These are phyloP conservation scores for Ceyx erithaca DNA, from an alignment of 2,797 vertebrate genomes.

Conservation along the genomic window DNA sequence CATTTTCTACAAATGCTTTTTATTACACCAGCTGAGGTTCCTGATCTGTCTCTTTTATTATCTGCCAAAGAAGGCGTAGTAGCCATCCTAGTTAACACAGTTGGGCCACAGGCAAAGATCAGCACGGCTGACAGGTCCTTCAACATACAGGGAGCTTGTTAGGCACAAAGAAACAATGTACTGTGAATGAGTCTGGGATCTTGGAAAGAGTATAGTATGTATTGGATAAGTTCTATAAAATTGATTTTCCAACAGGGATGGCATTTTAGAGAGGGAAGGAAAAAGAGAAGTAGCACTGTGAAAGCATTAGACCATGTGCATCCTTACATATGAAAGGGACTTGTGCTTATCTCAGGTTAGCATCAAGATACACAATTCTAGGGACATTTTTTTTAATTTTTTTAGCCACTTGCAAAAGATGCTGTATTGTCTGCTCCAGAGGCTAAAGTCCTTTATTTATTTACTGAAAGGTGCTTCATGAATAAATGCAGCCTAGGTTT, in stretches of 20 bases:
- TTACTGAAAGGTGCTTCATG: neutral
- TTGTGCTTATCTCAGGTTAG: conserved; percentile 32
- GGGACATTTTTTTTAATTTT: neutral
- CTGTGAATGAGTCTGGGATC: neutral
- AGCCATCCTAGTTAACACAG: neutral
- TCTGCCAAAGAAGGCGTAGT: neutral
- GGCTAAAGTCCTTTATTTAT: conserved; percentile 10
- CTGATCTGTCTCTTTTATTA: neutral
- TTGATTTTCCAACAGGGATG: conserved; percentile 27
- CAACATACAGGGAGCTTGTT: neutral
- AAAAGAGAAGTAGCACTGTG: neutral
- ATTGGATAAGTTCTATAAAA: conserved; percentile 8
- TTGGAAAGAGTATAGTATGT: neutral
- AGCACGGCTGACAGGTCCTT: neutral
- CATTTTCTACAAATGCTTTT: neutral
- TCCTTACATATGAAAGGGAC: conserved; percentile 4
- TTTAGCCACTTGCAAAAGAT: conserved; percentile 18
- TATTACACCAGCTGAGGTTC: neutral
- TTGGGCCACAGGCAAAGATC: neutral
- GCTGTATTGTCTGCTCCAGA: neutral
- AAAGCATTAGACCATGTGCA: neutral
- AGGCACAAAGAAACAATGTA: neutral
- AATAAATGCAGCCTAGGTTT: neutral
- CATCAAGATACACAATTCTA: neutral
- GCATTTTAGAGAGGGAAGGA: conserved; percentile 23